These are phyloP conservation scores for Aradophagus sp. DNA, from an alignment of 1,140 invertebrate genomes.

Conservation along the genomic window DNA sequence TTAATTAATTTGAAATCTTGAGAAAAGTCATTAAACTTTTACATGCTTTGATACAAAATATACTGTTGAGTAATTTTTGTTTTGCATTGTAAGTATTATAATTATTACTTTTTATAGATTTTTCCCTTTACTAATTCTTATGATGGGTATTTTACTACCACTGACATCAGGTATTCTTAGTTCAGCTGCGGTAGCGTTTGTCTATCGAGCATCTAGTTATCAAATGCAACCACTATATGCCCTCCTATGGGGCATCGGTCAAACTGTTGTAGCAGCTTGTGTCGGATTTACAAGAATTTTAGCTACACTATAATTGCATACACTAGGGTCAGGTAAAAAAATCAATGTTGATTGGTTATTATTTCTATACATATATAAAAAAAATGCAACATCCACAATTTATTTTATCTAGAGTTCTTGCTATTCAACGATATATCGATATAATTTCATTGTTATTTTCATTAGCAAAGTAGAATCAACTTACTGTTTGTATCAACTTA, in stretches of 20 bases:
- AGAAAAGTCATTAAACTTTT: too few species aligned
- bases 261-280: constrained; percentile 90
- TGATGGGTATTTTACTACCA: constrained; percentile 91
- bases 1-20: too few species aligned
- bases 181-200: constrained; percentile 94
- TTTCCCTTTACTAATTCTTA: constrained; percentile 89
- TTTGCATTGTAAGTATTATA: too few species aligned
- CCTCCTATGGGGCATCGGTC: constrained; percentile 93
- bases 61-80: too few species aligned
- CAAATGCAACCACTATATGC: constrained; percentile 93
- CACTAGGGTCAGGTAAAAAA: too few species aligned
- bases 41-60: too few species aligned
- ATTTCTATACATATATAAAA: constrained; percentile 77
- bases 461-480: too few species aligned
- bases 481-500: too few species aligned
- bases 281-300: constrained; percentile 94
- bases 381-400: not conserved
- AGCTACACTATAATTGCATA: constrained; percentile 87
- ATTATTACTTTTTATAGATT: constrained; percentile 76
- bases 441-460: constrained; percentile 10
- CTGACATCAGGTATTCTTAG: constrained; percentile 90
- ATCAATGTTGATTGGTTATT: too few species aligned
- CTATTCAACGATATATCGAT: not conserved
- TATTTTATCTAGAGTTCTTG: constrained; percentile 12
- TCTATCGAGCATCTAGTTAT: constrained; percentile 90